Conservation (phyloP, 2,888 invertebrate species). For the Alentia gelatinosa region DNA sequence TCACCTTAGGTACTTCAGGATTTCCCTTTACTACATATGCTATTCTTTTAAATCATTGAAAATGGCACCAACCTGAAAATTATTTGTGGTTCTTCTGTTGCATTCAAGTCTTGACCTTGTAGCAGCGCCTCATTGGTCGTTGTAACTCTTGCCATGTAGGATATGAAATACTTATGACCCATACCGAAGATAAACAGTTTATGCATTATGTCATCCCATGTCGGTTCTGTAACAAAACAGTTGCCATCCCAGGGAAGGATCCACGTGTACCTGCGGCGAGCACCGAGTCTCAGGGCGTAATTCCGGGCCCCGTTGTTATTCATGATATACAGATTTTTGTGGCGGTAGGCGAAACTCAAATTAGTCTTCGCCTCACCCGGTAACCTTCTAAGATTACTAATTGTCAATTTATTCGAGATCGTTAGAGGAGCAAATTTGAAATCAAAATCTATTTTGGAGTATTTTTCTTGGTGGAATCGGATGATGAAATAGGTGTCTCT, state of each 20-base stretch:
- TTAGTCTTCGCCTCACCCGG: neutral
- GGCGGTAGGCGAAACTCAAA: neutral
- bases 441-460: neutral
- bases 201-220: neutral
- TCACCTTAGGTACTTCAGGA: no score
- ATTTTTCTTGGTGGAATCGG: neutral
- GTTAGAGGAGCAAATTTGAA: neutral
- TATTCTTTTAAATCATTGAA: no score
- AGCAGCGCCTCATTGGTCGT: neutral
- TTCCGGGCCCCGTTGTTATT: neutral
- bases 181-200: neutral
- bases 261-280: neutral
- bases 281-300: neutral
- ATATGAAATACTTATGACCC: neutral
- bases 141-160: neutral
- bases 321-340: neutral
- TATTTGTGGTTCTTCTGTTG: neutral
- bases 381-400: neutral
- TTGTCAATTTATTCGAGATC: neutral
- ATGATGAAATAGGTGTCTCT: neutral
- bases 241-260: neutral
- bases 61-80: neutral
- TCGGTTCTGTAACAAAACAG: neutral
- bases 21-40: no score
- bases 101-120: neutral